Conservation (phyloP, 2,113 vertebrate species). For the Xiphophorus couchianus region DNA sequence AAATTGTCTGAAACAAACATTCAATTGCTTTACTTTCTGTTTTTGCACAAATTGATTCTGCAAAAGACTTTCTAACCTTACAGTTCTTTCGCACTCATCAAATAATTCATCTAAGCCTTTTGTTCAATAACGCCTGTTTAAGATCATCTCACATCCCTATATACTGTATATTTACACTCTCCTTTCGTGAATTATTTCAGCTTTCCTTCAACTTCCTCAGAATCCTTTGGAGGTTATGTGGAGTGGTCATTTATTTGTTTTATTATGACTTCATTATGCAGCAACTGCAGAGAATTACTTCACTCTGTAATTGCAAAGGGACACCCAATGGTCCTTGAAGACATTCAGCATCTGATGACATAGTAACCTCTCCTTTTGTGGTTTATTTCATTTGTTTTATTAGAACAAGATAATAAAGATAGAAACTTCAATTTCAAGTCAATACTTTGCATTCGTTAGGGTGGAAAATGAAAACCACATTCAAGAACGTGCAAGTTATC, state of each 20-base stretch:
- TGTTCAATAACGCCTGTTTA: conserved; percentile 49
- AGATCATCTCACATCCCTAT: conserved; percentile 18
- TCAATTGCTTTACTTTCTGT: too few relatives aligned
- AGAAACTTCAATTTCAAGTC: conserved; percentile 30
- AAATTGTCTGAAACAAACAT: too few relatives aligned
- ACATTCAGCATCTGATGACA: conserved; percentile 4
- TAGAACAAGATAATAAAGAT: conserved; percentile 28
- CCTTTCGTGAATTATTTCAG: too few relatives aligned
- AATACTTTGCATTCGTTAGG: neutral
- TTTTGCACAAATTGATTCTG: too few relatives aligned
- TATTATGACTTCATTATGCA: conserved; percentile 19
- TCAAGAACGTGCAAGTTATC: neutral
- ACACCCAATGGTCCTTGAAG: conserved; percentile 15
- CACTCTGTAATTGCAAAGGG: conserved; percentile 36
- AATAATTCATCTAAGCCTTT: conserved; percentile 54
- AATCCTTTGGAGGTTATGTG: conserved; percentile 8
- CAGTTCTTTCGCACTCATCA: too few relatives aligned
- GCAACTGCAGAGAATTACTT: conserved; percentile 22
- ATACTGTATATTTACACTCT: too few relatives aligned
- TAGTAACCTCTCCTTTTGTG: neutral
- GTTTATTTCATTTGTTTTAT: conserved; percentile 51
- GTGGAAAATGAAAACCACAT: neutral
- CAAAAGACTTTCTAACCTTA: too few relatives aligned
- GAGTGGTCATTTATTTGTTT: conserved; percentile 31
- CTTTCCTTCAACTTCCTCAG: too few relatives aligned